Conservation (phyloP, 2,888 invertebrate genomes). For the Incurvaria masculella region DNA sequence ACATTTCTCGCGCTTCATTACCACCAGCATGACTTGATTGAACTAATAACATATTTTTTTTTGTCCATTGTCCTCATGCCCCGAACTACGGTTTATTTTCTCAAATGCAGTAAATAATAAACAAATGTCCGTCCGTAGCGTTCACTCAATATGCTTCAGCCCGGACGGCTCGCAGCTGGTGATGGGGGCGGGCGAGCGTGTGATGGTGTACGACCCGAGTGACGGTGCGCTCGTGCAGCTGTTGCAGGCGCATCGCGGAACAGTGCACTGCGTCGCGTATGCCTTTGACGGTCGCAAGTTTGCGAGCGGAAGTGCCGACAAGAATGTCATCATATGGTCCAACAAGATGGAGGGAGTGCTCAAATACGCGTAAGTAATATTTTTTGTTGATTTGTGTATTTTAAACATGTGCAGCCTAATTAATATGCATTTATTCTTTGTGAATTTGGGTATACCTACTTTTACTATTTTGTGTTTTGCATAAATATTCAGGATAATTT, state of each 20-base stretch:
- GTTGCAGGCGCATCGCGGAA: constrained; percentile 93
- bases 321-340: constrained; percentile 98
- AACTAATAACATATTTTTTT: constrained; percentile 4
- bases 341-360: constrained; percentile 92
- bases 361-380: constrained; percentile 81
- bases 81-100: constrained; percentile 9
- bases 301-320: constrained; percentile 96
- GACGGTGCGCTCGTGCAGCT: constrained; percentile 91
- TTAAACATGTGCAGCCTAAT: no score
- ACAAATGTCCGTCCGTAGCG: no score
- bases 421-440: no score
- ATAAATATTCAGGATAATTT: no score
- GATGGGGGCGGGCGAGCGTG: constrained; percentile 89
- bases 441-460: no score
- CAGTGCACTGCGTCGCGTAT: constrained; percentile 89
- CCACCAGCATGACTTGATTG: not conserved
- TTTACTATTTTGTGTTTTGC: no score
- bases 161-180: constrained; percentile 94
- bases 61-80: constrained; percentile 7
- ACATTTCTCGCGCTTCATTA: not conserved
- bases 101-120: constrained; percentile 3
- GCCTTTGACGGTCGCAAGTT: constrained; percentile 93
- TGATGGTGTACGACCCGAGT: constrained; percentile 91
- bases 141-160: constrained; percentile 93
- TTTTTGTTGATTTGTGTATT: no score